phyloP scores from a whole-genome alignment of 1,140 invertebrate genomes.

The Leucophenga varia region DNA sequence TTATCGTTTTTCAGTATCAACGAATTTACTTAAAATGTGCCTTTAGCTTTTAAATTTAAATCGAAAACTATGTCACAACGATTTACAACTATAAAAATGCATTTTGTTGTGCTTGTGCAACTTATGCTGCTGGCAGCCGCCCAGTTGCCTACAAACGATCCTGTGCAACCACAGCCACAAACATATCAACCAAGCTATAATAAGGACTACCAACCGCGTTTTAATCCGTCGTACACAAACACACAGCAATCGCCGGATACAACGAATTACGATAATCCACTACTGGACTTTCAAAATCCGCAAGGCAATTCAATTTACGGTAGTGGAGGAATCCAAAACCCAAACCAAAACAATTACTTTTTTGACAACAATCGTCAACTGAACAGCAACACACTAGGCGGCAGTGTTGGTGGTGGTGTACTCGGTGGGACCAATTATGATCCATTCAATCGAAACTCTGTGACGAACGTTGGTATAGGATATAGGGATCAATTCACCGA shows the following conservation, averaged over 20 bases:
- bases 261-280: conserved; percentile 37
- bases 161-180: conserved; percentile 24
- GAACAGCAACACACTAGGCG: conserved; percentile 20
- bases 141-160: conserved; percentile 26
- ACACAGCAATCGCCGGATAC: conserved; percentile 25
- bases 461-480: conserved; percentile 12
- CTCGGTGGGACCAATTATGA: conserved; percentile 30
- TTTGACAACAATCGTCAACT: conserved; percentile 25
- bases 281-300: conserved; percentile 31
- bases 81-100: conserved; percentile 8
- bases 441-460: conserved; percentile 40
- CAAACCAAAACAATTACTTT: conserved; percentile 21
- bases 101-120: conserved; percentile 9
- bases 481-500: conserved; percentile 41
- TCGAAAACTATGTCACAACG: conserved; percentile 18
- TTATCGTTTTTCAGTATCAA: no score
- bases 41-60: conserved; percentile 24
- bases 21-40: conserved; percentile 34
- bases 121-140: conserved; percentile 24
- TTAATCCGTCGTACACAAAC: conserved; percentile 45
- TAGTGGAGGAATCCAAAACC: conserved; percentile 8
- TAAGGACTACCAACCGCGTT: conserved; percentile 46
- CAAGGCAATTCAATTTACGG: conserved; percentile 19
- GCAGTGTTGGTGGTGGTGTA: conserved; percentile 24
- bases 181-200: conserved; percentile 46